These are phyloP conservation scores for Oreotrochilus melanogaster DNA, from an alignment of 2,113 vertebrate genomes.

Conservation along the genomic window DNA sequence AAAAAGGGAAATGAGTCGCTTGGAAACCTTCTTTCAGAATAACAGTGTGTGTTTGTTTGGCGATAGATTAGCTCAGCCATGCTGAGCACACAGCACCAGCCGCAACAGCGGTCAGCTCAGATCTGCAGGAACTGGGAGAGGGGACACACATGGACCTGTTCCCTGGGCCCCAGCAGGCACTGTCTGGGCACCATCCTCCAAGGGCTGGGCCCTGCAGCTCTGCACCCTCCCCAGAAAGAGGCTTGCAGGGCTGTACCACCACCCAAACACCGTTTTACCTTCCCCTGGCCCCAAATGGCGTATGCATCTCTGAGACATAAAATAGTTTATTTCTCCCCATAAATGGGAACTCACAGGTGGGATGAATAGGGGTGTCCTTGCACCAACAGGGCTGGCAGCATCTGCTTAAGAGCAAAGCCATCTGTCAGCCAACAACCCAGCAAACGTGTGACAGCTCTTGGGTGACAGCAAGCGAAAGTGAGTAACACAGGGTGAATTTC, in stretches of 20 bases:
- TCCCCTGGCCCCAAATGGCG: neutral
- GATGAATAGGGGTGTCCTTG: neutral
- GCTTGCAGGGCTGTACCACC: neutral
- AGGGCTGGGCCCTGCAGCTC: neutral
- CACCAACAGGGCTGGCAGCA: neutral
- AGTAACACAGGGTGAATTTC: neutral
- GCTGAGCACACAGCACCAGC: slow-evolving; percentile 60
- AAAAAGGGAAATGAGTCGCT: slow-evolving; percentile 77
- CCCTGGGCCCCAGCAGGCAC: neutral
- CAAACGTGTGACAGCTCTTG: neutral
- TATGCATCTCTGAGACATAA: rapidly evolving
- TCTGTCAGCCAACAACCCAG: neutral
- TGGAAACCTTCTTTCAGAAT: slow-evolving; percentile 73
- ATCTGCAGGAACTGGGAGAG: neutral
- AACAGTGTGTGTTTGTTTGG: slow-evolving; percentile 70
- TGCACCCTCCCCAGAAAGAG: rapidly evolving
- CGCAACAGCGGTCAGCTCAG: neutral
- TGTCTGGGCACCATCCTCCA: rapidly evolving
- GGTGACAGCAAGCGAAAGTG: neutral
- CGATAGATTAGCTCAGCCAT: slow-evolving; percentile 70
- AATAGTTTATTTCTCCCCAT: neutral
- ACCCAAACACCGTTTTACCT: neutral
- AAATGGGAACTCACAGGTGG: neutral
- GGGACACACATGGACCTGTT: rapidly evolving
- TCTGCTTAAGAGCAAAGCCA: slow-evolving; percentile 9